These are phyloP conservation scores for Drosophila santomea DNA, from an alignment of 1,140 invertebrate genomes.

Conservation along the genomic window DNA sequence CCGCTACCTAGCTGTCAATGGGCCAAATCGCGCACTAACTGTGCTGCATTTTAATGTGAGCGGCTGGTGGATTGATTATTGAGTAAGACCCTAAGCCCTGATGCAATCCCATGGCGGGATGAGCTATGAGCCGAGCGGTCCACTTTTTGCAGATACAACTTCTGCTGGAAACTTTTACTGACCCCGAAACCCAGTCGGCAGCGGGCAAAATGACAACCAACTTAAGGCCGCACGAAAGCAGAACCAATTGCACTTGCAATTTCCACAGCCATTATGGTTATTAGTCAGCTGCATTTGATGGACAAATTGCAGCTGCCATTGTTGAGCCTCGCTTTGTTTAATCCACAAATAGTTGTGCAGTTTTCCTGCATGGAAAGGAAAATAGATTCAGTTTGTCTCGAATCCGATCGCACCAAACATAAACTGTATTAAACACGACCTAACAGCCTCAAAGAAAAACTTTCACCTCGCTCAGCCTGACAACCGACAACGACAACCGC, in stretches of 20 bases:
- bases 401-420: slow-evolving; percentile 20
- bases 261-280: slow-evolving; percentile 33
- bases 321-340: slow-evolving; percentile 16
- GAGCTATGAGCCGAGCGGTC: slow-evolving; percentile 4
- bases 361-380: slow-evolving; percentile 24
- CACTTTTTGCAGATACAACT: slow-evolving; percentile 6
- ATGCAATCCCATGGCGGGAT: slow-evolving; percentile 21
- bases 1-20: slow-evolving; percentile 21
- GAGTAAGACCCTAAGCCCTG: slow-evolving; percentile 40
- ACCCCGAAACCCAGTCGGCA: slow-evolving; percentile 58
- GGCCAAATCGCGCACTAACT: slow-evolving; percentile 7
- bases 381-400: slow-evolving; percentile 44
- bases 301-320: slow-evolving; percentile 53
- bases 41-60: slow-evolving; percentile 64
- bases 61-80: slow-evolving; percentile 28
- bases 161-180: slow-evolving; percentile 63
- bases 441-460: slow-evolving; percentile 62
- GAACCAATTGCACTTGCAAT: slow-evolving; percentile 68
- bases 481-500: slow-evolving; percentile 42
- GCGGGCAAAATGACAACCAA: slow-evolving; percentile 21
- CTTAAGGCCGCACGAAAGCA: slow-evolving; percentile 62
- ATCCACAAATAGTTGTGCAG: slow-evolving; percentile 6
- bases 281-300: slow-evolving; percentile 35
- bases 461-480: slow-evolving; percentile 65
- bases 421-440: slow-evolving; percentile 76